Evolutionary conservation across 2,113 vertebrate species (phyloP).

Genomic region (Spilogale gracilis): DNA sequence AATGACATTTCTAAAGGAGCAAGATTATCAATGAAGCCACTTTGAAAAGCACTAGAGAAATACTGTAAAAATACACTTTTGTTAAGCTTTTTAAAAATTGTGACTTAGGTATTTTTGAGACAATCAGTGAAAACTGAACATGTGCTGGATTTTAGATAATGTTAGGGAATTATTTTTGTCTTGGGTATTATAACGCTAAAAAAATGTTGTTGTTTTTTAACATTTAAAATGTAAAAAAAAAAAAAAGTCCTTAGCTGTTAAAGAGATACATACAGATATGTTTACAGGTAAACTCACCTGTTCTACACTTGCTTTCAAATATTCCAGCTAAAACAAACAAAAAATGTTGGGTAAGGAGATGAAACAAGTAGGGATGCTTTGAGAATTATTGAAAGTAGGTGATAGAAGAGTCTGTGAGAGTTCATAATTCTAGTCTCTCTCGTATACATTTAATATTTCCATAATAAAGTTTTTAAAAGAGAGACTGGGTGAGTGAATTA

Average conservation of each 20-base stretch:
- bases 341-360: neutral
- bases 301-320: conserved; percentile 36
- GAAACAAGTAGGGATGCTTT: neutral
- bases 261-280: neutral
- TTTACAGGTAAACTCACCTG: neutral
- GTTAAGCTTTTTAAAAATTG: neutral
- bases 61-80: neutral
- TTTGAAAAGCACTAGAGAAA: conserved; percentile 34
- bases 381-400: neutral
- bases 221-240: neutral
- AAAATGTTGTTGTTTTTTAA: too few relatives aligned
- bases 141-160: neutral
- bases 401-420: neutral
- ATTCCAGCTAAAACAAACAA: conserved; percentile 35
- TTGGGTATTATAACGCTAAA: neutral
- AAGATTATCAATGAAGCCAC: neutral
- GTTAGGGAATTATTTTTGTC: neutral
- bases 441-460: neutral
- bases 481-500: neutral
- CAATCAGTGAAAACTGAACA: conserved; percentile 24
- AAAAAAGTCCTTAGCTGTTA: neutral
- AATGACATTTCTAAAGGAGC: neutral
- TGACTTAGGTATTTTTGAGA: neutral
- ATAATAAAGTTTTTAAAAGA: neutral
- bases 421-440: conserved; percentile 26